Conservation (phyloP, 2,797 vertebrate species). For the Cyprinella venusta region DNA sequence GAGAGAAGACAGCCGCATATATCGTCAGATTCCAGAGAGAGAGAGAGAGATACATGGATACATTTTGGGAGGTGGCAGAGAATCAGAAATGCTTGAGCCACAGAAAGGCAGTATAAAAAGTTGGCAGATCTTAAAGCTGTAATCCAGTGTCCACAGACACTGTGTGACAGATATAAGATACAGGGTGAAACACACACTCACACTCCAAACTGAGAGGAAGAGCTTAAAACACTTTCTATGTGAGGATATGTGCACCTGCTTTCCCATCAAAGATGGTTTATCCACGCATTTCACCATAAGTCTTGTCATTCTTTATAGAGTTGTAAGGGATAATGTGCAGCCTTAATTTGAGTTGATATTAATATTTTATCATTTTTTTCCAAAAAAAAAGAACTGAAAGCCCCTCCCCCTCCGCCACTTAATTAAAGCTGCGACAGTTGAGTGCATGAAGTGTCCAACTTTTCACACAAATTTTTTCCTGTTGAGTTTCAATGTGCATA, state of each 20-base stretch:
- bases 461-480: no score
- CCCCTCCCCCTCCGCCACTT: no score
- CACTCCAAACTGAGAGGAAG: constrained; percentile 16
- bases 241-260: not conserved
- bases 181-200: constrained; percentile 18
- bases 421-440: no score
- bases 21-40: constrained; percentile 48
- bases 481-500: no score
- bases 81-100: constrained; percentile 27
- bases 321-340: not conserved
- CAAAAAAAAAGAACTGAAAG: no score
- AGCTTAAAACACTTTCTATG: not conserved
- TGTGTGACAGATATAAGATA: constrained; percentile 42
- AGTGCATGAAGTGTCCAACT: no score
- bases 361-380: not conserved
- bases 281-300: not conserved
- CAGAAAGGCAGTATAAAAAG: constrained; percentile 24
- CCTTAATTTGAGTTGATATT: not conserved
- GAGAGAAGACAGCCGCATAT: constrained; percentile 53
- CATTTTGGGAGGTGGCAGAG: constrained; percentile 10
- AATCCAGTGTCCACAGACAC: constrained; percentile 27
- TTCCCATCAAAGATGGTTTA: not conserved
- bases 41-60: constrained; percentile 25
- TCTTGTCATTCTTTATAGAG: not conserved
- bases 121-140: constrained; percentile 32